phyloP scores from a whole-genome alignment of 2,113 vertebrate species.

The Plecturocebus donacophilus region DNA sequence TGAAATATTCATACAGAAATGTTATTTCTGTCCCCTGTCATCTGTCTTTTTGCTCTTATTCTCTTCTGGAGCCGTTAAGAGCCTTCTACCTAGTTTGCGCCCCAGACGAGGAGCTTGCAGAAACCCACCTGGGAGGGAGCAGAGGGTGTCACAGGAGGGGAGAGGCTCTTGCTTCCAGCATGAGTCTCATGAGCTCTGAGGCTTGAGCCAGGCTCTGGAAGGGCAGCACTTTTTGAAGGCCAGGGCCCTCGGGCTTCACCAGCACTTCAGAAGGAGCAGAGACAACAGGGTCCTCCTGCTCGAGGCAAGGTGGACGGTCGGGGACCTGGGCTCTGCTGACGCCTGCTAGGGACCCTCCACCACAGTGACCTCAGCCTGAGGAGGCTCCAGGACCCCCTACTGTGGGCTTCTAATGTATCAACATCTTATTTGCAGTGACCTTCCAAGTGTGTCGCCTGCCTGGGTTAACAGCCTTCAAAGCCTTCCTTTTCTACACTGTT shows the following conservation, averaged over 20 bases:
- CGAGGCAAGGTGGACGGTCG: accelerated
- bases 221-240: not conserved
- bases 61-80: not conserved
- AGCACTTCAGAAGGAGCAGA: not conserved
- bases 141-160: not conserved
- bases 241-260: accelerated
- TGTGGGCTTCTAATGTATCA: not conserved
- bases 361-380: accelerated
- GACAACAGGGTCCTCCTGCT: not conserved
- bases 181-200: not conserved
- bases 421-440: not conserved
- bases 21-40: accelerated
- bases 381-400: not conserved
- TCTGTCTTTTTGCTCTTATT: not conserved
- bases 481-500: not conserved
- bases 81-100: not conserved
- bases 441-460: not conserved
- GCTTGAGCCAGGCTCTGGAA: not conserved
- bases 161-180: not conserved
- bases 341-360: not conserved
- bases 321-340: accelerated
- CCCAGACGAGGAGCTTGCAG: not conserved
- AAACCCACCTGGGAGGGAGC: not conserved
- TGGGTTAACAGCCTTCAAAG: not conserved
- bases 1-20: not conserved